Base-by-base conservation (phyloP, 2,113 vertebrate genomes). In the Acanthisitta chloris region DNA sequence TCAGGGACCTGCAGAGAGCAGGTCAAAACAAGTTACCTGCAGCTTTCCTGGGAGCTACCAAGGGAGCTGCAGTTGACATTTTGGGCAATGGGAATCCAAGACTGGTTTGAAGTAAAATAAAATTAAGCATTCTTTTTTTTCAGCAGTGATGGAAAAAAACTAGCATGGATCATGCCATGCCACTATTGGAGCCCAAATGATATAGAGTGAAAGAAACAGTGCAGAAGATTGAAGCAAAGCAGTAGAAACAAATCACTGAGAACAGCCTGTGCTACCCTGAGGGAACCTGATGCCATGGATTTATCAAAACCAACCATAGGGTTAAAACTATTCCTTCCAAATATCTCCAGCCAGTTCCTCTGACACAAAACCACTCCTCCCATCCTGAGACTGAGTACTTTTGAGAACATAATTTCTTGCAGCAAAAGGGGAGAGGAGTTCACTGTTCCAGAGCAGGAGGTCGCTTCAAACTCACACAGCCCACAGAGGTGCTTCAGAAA, bases 361-460 rank as follows among this genome's bases (percentile, higher is more conserved):
- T 33, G 8, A 45, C 28, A 31, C 31, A 31, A 6, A 23, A 5
- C 12, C 38, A 33, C 14, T 17, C 29, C 8, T 1, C 5, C 33
- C 42, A 6, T 29, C 26, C 12, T 4, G 0, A 51, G 18, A 8
- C 12, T 3, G 49, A 2, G 18, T 5, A 59, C 24, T 26, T 76
- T 9, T 31, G 9, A 57, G 9, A 10, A 17, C 34, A 14, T 4
- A 0, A 36, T 11, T 62, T 40, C n/a, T 24, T 31, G 3, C 6
- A 54, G 24, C 11, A 46, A 29, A 54, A 10, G 0, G 4, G 11
- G 18, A n/a, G 33, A 55, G 12, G 29, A 19, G 2, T 15, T 54
- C 87, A 42, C 31, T 25, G 19, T n/a, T 55, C 18, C 31, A 73
- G n/a, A 87, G 38, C 38, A 81, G 36, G 36, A 74, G 12, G 2